These are phyloP conservation scores for Popillia japonica DNA, from an alignment of 1,140 invertebrate species.

Conservation along the genomic window DNA sequence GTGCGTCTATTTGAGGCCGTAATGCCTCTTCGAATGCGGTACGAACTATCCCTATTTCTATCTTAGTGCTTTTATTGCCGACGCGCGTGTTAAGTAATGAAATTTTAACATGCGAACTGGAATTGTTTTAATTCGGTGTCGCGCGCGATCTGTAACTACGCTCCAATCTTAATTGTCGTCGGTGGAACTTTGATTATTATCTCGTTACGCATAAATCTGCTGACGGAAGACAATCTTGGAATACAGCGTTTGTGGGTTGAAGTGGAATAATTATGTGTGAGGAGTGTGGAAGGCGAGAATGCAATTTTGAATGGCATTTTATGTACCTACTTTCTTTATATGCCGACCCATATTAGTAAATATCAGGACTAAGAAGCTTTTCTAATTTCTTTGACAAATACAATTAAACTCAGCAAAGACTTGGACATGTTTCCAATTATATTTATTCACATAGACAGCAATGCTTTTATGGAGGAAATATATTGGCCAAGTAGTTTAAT, in stretches of 20 bases:
- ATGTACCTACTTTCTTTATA: too few relatives aligned
- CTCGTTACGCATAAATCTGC: slow-evolving; percentile 33
- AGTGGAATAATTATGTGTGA: neutral
- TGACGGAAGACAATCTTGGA: neutral
- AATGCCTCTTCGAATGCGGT: too few relatives aligned
- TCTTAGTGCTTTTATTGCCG: slow-evolving; percentile 1
- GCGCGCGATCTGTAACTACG: slow-evolving; percentile 1
- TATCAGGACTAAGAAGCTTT: too few relatives aligned
- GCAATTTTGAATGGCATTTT: too few relatives aligned
- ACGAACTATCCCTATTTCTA: neutral
- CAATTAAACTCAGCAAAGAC: too few relatives aligned
- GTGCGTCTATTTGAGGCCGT: too few relatives aligned
- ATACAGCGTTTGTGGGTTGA: neutral
- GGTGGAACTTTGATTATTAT: slow-evolving; percentile 30
- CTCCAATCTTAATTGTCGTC: slow-evolving; percentile 31
- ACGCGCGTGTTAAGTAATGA: slow-evolving; percentile 18
- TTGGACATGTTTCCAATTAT: too few relatives aligned
- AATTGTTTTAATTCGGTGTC: slow-evolving; percentile 32
- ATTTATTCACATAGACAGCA: too few relatives aligned
- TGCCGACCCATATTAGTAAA: too few relatives aligned
- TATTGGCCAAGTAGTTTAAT: too few relatives aligned
- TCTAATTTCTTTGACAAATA: too few relatives aligned
- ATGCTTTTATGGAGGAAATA: too few relatives aligned
- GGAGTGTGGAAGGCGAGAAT: neutral
- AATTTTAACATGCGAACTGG: slow-evolving; percentile 21